Evolutionary conservation across 2,888 invertebrate species (phyloP).

Genomic region (Patella pellucida): DNA sequence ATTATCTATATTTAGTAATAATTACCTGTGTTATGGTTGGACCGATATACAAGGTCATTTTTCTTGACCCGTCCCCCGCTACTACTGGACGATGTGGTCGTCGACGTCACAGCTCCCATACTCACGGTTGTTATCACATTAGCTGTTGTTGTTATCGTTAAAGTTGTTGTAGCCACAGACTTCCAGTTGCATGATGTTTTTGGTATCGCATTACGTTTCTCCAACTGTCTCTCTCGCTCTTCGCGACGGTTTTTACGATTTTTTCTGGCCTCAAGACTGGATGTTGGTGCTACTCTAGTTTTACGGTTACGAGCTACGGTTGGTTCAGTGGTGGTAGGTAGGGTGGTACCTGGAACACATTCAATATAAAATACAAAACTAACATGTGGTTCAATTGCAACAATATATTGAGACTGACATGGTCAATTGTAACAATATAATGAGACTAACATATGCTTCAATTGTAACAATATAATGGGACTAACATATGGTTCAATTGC

Average conservation of each 20-base stretch:
- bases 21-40: slow-evolving; percentile 15
- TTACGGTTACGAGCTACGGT: slow-evolving; percentile 23
- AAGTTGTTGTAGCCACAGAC: not conserved
- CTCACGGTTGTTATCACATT: not conserved
- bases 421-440: too few species aligned
- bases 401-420: too few species aligned
- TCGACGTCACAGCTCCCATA: slow-evolving; percentile 18
- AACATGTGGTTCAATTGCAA: too few species aligned
- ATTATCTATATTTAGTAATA: too few species aligned
- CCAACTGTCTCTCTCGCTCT: slow-evolving; percentile 30
- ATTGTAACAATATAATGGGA: too few species aligned
- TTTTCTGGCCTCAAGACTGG: slow-evolving; percentile 42
- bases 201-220: slow-evolving; percentile 7
- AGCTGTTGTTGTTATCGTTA: slow-evolving; percentile 21
- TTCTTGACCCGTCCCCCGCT: slow-evolving; percentile 16
- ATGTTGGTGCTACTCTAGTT: slow-evolving; percentile 11
- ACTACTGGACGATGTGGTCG: slow-evolving; percentile 21
- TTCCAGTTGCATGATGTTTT: not conserved
- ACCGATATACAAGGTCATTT: slow-evolving; percentile 17
- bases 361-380: not conserved
- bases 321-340: slow-evolving; percentile 47
- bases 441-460: too few species aligned
- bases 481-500: too few species aligned
- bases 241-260: slow-evolving; percentile 45
- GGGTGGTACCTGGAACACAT: slow-evolving; percentile 40